Conservation (phyloP, 2,797 vertebrate species). For the Anableps anableps region DNA sequence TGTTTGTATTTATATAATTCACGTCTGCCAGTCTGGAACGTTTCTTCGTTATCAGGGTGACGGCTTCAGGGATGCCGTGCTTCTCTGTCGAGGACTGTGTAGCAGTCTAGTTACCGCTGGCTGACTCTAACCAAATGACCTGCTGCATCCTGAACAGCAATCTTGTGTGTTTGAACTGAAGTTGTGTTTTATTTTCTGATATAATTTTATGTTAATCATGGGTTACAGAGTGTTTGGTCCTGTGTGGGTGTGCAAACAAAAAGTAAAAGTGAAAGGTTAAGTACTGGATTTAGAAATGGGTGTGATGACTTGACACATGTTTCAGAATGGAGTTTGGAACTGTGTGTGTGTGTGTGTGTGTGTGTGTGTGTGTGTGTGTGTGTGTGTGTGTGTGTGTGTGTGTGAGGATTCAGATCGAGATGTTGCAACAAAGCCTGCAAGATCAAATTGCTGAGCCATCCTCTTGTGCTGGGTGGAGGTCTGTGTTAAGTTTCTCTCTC, state of each 20-base stretch:
- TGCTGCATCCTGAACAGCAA: constrained; percentile 5
- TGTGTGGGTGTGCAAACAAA: background rate
- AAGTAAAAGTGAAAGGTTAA: constrained; percentile 3
- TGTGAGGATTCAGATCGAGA: background rate
- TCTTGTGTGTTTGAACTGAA: constrained; percentile 4
- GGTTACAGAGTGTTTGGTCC: background rate
- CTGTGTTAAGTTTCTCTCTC: background rate
- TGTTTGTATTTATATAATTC: constrained; percentile 5
- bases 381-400: constrained; percentile 16
- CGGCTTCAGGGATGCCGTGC: background rate
- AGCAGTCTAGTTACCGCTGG: constrained; percentile 23
- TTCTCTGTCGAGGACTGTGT: background rate
- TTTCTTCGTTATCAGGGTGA: background rate
- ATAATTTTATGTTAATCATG: background rate
- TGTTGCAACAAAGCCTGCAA: background rate
- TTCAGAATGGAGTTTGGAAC: background rate
- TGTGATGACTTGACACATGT: background rate
- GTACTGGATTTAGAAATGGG: background rate
- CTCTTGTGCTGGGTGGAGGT: background rate
- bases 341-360: constrained; percentile 4
- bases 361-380: constrained; percentile 11
- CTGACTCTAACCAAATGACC: constrained; percentile 34
- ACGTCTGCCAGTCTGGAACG: background rate
- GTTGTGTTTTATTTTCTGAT: background rate
- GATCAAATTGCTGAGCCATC: background rate